Base-by-base conservation (phyloP, 2,888 invertebrate genomes). In the Cerastoderma edule region DNA sequence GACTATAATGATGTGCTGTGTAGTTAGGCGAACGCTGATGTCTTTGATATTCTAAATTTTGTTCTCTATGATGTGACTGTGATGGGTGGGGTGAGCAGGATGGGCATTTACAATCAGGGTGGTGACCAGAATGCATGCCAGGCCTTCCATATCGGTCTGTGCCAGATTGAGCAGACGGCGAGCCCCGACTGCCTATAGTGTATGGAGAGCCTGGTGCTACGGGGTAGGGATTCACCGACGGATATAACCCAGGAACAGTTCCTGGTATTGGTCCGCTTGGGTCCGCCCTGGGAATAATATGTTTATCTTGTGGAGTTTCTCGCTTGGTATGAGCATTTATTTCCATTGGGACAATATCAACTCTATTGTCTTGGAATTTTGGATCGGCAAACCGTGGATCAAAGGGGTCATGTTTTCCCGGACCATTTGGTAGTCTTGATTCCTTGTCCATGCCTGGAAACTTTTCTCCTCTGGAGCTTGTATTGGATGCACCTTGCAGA, bases 21-120 rank as follows among this genome's bases (percentile, higher is more conserved):
- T 68, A 28, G 22, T 69, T 68, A n/a, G 75, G 71, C 5, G 78
- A 79, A 16, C 57, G 53, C 44, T 79, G 72, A 16, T 65, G 28
- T 4, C 32, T 22, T 24, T 48, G 68, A 48, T 67, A 63, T 22
- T 78, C 74, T 6, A 33, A 16, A 16, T 27, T 27, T 16, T 46
- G 30, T 22, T 30, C 46, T 57, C 35, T 13, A 28, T 33, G 57
- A 35, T 10, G 4, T 6, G n/a, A 28, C 24, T 63, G 28, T 53
- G 44, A n/a, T 3, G 48, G 2, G 5, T 50, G 24, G 1, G 70
- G 33, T 1, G 53, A 30, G 32, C 77, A 80, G 39, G 66, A 35
- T 16, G 80, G 44, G 35, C 77, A 77, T 32, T 46, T 68, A 68
- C 80, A 80, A 30, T 75, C 80, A 28, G 72, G 13, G 22, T 46